These are phyloP conservation scores for Leistus spinibarbis DNA, from an alignment of 2,888 invertebrate genomes.

Conservation along the genomic window DNA sequence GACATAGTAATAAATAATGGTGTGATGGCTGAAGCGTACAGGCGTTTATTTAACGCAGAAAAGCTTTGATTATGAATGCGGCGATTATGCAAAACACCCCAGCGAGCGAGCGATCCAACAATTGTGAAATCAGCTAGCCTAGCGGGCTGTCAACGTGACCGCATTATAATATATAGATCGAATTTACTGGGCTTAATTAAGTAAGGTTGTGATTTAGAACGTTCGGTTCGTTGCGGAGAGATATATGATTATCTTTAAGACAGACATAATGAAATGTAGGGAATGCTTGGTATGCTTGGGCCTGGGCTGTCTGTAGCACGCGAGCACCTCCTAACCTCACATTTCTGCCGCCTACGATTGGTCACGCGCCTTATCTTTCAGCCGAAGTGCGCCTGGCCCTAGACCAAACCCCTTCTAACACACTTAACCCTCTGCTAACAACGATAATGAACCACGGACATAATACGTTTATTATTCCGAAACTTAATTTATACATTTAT, in stretches of 20 bases:
- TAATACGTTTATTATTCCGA: slow-evolving; percentile 38
- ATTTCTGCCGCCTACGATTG: not conserved
- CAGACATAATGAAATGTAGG: not conserved
- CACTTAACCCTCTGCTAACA: not conserved
- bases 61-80: not conserved
- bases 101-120: no score
- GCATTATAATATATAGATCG: slow-evolving; percentile 7
- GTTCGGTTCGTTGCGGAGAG: not conserved
- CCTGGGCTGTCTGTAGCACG: not conserved
- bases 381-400: not conserved
- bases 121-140: not conserved
- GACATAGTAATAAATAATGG: no score
- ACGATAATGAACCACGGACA: slow-evolving; percentile 21
- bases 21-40: no score
- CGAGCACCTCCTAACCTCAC: not conserved
- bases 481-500: slow-evolving; percentile 35
- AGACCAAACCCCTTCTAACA: not conserved
- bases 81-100: slow-evolving; percentile 7
- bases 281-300: slow-evolving; percentile 2
- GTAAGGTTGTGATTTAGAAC: not conserved
- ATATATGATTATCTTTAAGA: slow-evolving; percentile 2
- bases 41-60: no score
- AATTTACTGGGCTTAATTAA: slow-evolving; percentile 6
- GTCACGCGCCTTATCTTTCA: not conserved
- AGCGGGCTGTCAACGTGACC: not conserved